A percentile compares a stretch with the other conserved stretches of the same genome.
Evolutionary conservation across 2,113 vertebrate species (phyloP).

Genomic region (Agelaius tricolor): DNA sequence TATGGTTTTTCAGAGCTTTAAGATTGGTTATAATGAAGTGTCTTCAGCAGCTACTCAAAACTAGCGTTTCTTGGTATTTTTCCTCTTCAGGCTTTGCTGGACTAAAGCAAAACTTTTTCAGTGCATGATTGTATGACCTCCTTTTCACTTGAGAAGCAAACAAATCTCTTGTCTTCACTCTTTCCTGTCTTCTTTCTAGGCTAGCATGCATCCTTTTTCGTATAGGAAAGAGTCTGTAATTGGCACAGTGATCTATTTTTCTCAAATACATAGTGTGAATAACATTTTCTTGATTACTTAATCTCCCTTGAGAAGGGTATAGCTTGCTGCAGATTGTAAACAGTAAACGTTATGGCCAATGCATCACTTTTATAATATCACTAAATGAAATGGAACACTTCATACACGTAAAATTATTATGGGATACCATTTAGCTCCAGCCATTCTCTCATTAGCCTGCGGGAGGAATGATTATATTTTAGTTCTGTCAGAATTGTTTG

Average conservation of each 20-base stretch:
- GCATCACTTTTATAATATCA: slow-evolving; percentile 59
- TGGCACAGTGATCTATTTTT: not conserved
- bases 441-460: slow-evolving; percentile 35
- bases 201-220: not conserved
- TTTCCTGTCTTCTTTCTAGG: not conserved
- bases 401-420: slow-evolving; percentile 36
- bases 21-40: slow-evolving; percentile 9
- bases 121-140: not conserved
- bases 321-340: slow-evolving; percentile 56
- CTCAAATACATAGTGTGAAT: not conserved
- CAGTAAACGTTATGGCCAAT: slow-evolving; percentile 43
- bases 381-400: slow-evolving; percentile 53
- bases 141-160: not conserved
- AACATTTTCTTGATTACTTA: slow-evolving; percentile 37
- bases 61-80: not conserved
- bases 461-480: slow-evolving; percentile 31
- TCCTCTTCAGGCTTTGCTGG: slow-evolving; percentile 4
- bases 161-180: not conserved
- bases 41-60: slow-evolving; percentile 58
- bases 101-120: not conserved
- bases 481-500: slow-evolving; percentile 23
- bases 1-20: slow-evolving; percentile 1
- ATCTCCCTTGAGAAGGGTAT: slow-evolving; percentile 47
- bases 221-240: not conserved
- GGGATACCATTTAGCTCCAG: slow-evolving; percentile 22